A percentile compares a stretch with the other conserved stretches of the same genome.
These are phyloP conservation scores for Lepidotrigona ventralis DNA, from an alignment of 1,140 invertebrate species.

Conservation along the genomic window DNA sequence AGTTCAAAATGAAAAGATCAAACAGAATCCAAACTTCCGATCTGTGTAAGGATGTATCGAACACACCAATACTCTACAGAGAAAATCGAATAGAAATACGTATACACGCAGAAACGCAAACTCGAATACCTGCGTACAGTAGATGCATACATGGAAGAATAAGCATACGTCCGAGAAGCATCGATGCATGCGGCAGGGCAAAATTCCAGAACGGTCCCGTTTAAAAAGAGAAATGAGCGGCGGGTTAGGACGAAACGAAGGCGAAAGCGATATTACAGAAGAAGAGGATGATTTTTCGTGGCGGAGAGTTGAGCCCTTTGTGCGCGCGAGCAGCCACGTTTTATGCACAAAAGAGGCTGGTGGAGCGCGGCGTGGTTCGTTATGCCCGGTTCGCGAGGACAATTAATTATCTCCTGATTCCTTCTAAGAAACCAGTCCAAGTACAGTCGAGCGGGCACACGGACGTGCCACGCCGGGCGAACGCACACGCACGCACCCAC, in stretches of 20 bases:
- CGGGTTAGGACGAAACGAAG: neutral
- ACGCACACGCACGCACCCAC: conserved; percentile 55
- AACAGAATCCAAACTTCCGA: no score
- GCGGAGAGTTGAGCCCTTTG: conserved; percentile 18
- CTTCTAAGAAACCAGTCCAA: conserved; percentile 77
- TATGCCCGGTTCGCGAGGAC: conserved; percentile 74
- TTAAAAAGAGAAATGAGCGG: neutral
- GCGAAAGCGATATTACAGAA: conserved; percentile 17
- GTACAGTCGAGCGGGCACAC: conserved; percentile 63
- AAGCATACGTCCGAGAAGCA: no score
- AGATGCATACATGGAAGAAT: no score
- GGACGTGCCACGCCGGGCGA: conserved; percentile 50
- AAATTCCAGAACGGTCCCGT: conserved; percentile 10
- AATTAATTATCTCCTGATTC: conserved; percentile 79
- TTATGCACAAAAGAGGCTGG: conserved; percentile 63
- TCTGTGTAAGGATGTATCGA: no score
- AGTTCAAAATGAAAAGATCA: no score
- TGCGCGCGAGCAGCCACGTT: conserved; percentile 56
- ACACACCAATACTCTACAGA: no score
- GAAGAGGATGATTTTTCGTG: conserved; percentile 32
- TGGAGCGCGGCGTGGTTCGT: conserved; percentile 62
- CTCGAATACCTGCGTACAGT: no score
- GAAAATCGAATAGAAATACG: no score
- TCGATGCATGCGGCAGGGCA: neutral
- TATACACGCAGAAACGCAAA: no score